Evolutionary conservation across 1,140 invertebrate species (phyloP), one percentile per base, ranked within the genome.

Genomic region (Brachionus sp.): DNA sequence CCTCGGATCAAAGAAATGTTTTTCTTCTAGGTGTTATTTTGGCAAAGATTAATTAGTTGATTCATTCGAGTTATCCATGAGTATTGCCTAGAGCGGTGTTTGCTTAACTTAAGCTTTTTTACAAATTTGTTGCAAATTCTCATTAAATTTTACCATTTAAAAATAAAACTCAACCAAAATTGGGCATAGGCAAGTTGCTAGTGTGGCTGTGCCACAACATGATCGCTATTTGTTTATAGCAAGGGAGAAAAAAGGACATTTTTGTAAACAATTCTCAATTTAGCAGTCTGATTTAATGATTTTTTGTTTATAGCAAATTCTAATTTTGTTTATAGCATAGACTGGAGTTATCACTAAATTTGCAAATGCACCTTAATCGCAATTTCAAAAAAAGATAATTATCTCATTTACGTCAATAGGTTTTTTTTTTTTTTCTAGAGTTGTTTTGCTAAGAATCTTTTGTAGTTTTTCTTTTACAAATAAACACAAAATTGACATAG

Each of bases 401-500:
- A 39, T 70, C 37, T 39, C 16, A 70, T 39, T 70, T 70, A 70
- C 66, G 66, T 70, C 66, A 70, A 70, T 70, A 33, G 33, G 12
- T 37, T 29, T 37, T 39, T 35, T 39, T 35, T 39, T 13, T 35
- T 70, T 70, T 70, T 70, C 66, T 37, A 9, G 66, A 37, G 66
- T 70, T 70, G 66, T 70, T 70, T 70, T 70, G 66, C 66, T 70
- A 70, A 70, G 4, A 70, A 39, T 37, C 29, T 66, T 66, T 23
- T 35, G 33, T 66, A 66, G 3, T 66, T 66, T 16, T 37, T 19
- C 16, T 37, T 39, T 70, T 16, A 39, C 66, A 70, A 70, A 70
- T 70, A 70, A 70, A 70, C 33, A 70, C 13, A 39, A 39, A 70
- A 70, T 70, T 70, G 66, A 70, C 66, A 70, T 70, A 70, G 66